A percentile compares a stretch with the other conserved stretches of the same genome.
Evolutionary conservation across 2,888 invertebrate genomes (phyloP).

Genomic region (Drosophila leonis): DNA sequence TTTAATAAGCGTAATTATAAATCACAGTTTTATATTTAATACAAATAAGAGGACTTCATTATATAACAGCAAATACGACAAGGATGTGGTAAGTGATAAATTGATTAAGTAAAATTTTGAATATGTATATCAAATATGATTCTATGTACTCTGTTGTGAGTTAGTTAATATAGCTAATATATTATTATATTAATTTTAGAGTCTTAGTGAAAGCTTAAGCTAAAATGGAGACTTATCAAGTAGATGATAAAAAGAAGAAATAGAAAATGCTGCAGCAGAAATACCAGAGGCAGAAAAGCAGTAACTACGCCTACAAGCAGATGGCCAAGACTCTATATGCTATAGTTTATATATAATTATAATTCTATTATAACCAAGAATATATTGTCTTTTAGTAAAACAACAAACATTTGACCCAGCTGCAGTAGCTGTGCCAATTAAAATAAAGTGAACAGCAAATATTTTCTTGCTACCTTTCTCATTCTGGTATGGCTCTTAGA

Average conservation of each 20-base stretch:
- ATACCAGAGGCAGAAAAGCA: too few relatives aligned
- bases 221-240: not conserved
- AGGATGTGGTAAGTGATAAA: not conserved
- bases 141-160: not conserved
- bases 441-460: not conserved
- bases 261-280: not conserved
- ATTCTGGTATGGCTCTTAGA: too few relatives aligned
- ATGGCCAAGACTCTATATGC: too few relatives aligned
- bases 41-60: not conserved
- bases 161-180: not conserved
- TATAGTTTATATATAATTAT: too few relatives aligned
- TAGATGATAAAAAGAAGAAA: not conserved
- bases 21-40: not conserved
- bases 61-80: not conserved
- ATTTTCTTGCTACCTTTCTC: not conserved
- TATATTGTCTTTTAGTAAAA: not conserved
- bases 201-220: not conserved
- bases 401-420: not conserved
- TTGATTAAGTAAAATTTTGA: not conserved
- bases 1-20: constrained; percentile 21
- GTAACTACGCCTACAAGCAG: too few relatives aligned
- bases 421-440: not conserved
- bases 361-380: too few relatives aligned
- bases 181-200: not conserved
- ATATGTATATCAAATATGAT: not conserved